These are phyloP conservation scores for Lomographa bimaculata DNA, from an alignment of 2,888 invertebrate species.

Conservation along the genomic window DNA sequence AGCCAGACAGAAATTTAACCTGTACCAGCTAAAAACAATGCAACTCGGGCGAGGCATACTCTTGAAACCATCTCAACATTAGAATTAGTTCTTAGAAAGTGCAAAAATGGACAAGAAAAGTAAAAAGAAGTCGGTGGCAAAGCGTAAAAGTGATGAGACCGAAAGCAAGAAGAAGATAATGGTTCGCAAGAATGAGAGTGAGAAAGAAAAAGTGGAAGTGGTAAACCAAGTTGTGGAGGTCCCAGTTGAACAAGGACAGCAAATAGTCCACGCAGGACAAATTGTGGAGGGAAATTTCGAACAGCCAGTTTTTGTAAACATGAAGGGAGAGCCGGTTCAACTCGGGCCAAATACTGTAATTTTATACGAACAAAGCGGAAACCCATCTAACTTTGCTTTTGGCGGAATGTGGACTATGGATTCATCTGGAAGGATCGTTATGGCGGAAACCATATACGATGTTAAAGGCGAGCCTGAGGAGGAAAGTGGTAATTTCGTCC, in stretches of 20 bases:
- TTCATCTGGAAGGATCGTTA: slow-evolving; percentile 74
- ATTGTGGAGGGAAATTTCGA: slow-evolving; percentile 76
- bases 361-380: slow-evolving; percentile 75
- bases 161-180: slow-evolving; percentile 72
- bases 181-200: slow-evolving; percentile 63
- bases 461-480: slow-evolving; percentile 79
- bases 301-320: slow-evolving; percentile 78
- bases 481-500: slow-evolving; percentile 68
- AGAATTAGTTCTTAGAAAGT: slow-evolving; percentile 40
- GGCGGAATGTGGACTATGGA: slow-evolving; percentile 82
- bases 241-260: slow-evolving; percentile 74
- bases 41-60: slow-evolving; percentile 54
- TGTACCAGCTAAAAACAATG: slow-evolving; percentile 45
- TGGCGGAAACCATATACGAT: slow-evolving; percentile 80
- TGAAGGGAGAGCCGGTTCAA: slow-evolving; percentile 79
- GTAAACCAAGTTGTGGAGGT: slow-evolving; percentile 76
- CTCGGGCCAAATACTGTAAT: slow-evolving; percentile 78
- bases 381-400: slow-evolving; percentile 75
- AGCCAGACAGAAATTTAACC: slow-evolving; percentile 2
- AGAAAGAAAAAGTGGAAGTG: slow-evolving; percentile 71
- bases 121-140: slow-evolving; percentile 77
- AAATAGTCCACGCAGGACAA: slow-evolving; percentile 75
- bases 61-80: slow-evolving; percentile 23
- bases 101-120: slow-evolving; percentile 81
- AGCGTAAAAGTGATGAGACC: slow-evolving; percentile 75